These are phyloP conservation scores for Phytoseiulus persimilis DNA, from an alignment of 2,888 invertebrate genomes.

Conservation along the genomic window DNA sequence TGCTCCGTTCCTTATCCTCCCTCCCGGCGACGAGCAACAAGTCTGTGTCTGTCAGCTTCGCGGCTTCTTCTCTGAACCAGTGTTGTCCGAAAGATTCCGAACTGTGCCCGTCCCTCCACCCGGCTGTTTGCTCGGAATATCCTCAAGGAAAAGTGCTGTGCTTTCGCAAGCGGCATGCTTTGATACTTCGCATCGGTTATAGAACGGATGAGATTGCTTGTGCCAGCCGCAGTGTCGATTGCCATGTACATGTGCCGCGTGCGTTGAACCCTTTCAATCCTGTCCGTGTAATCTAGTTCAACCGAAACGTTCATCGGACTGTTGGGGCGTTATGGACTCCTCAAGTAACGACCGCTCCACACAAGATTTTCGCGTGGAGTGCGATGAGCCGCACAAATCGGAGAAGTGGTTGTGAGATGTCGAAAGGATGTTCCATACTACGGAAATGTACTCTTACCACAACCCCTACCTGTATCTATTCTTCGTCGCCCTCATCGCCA, in stretches of 20 bases:
- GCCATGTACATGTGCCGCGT: not conserved
- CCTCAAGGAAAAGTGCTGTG: not conserved
- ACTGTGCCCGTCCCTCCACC: not conserved
- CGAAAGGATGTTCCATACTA: not conserved
- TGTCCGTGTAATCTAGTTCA: too few species aligned
- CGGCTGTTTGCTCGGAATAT: not conserved
- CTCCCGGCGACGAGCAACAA: not conserved
- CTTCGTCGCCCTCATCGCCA: conserved; percentile 23
- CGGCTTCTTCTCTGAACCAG: not conserved
- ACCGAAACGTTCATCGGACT: too few species aligned
- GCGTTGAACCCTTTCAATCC: not conserved
- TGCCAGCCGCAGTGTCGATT: not conserved
- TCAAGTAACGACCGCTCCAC: too few species aligned
- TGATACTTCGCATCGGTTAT: not conserved
- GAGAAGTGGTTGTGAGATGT: not conserved
- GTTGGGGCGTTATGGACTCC: too few species aligned
- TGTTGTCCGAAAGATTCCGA: not conserved
- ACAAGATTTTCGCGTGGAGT: not conserved
- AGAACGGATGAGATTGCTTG: not conserved
- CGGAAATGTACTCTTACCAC: not conserved
- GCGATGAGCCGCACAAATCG: not conserved
- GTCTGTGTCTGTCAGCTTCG: not conserved
- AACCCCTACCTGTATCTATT: conserved; percentile 23
- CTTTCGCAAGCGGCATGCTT: not conserved
- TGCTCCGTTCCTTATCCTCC: not conserved